These are phyloP conservation scores for Orussus abietinus DNA, from an alignment of 1,140 invertebrate genomes.

Conservation along the genomic window DNA sequence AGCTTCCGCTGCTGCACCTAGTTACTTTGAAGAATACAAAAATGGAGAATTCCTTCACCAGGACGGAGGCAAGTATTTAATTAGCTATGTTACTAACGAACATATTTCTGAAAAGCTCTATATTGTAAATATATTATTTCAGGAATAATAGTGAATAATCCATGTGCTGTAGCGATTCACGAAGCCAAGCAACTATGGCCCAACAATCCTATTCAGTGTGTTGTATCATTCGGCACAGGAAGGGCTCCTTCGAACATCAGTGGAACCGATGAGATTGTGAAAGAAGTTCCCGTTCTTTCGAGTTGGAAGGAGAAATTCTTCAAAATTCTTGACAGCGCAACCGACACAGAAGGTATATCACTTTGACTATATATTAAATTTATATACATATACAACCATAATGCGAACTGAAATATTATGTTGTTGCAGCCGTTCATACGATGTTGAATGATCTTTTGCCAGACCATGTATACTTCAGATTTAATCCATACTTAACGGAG, in stretches of 20 bases:
- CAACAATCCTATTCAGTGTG: constrained; percentile 71
- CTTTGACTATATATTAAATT: constrained; percentile 17
- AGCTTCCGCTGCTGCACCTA: constrained; percentile 89
- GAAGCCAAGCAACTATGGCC: constrained; percentile 86
- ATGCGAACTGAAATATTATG: constrained; percentile 12
- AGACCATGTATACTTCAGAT: constrained; percentile 75
- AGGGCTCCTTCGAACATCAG: constrained; percentile 51
- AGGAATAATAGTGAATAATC: constrained; percentile 88
- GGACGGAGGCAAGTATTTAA: constrained; percentile 53
- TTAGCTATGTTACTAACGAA: constrained; percentile 11
- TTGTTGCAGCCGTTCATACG: constrained; percentile 69
- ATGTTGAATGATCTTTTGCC: constrained; percentile 79
- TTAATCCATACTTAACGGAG: constrained; percentile 87
- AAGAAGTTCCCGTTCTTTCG: constrained; percentile 43
- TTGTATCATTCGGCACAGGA: constrained; percentile 87
- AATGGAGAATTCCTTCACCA: constrained; percentile 75
- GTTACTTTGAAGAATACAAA: constrained; percentile 86
- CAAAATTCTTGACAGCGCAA: constrained; percentile 85
- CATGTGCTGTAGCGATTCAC: constrained; percentile 83
- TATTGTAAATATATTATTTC: constrained; percentile 51
- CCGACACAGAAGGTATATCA: constrained; percentile 76
- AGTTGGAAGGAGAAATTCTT: constrained; percentile 78
- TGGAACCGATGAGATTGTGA: constrained; percentile 36
- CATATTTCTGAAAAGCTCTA: no score
- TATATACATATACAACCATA: constrained; percentile 11